Evolutionary conservation across 2,888 invertebrate species (phyloP).

Genomic region (Tenthredo scrophulariae): DNA sequence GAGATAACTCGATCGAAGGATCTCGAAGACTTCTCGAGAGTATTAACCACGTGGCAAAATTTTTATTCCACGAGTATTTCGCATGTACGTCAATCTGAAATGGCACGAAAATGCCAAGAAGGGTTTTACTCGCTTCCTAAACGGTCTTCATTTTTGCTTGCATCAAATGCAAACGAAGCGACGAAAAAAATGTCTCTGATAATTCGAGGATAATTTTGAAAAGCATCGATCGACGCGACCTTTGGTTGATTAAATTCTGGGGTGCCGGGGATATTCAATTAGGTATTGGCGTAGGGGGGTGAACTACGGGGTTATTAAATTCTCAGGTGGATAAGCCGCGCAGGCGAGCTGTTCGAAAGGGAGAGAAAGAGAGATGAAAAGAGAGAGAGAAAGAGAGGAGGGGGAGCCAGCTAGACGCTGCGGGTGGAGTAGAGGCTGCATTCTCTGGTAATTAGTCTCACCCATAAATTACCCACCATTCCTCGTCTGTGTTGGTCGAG

Average conservation of each 20-base stretch:
- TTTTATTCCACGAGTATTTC: no score
- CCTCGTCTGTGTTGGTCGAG: slow-evolving; percentile 71
- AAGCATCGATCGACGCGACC: neutral
- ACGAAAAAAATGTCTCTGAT: no score
- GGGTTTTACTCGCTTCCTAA: no score
- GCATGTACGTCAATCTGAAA: no score
- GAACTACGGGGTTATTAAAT: slow-evolving; percentile 52
- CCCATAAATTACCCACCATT: slow-evolving; percentile 75
- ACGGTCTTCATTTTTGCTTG: no score
- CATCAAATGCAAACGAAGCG: no score
- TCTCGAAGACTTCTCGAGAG: no score
- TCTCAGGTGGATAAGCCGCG: slow-evolving; percentile 50
- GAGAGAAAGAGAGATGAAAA: slow-evolving; percentile 40
- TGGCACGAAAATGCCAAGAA: no score
- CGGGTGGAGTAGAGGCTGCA: slow-evolving; percentile 72
- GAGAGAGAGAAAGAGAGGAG: slow-evolving; percentile 40
- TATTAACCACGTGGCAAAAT: no score
- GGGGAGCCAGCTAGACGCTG: slow-evolving; percentile 62
- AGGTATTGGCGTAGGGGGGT: slow-evolving; percentile 46
- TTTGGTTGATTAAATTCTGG: slow-evolving; percentile 28
- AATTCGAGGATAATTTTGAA: neutral
- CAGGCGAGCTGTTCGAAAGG: slow-evolving; percentile 32
- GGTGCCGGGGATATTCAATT: slow-evolving; percentile 45
- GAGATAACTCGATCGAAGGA: slow-evolving; percentile 23
- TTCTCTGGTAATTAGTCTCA: slow-evolving; percentile 77